Conservation (phyloP, 2,113 vertebrate species). For the Acrocephalus kingi region DNA sequence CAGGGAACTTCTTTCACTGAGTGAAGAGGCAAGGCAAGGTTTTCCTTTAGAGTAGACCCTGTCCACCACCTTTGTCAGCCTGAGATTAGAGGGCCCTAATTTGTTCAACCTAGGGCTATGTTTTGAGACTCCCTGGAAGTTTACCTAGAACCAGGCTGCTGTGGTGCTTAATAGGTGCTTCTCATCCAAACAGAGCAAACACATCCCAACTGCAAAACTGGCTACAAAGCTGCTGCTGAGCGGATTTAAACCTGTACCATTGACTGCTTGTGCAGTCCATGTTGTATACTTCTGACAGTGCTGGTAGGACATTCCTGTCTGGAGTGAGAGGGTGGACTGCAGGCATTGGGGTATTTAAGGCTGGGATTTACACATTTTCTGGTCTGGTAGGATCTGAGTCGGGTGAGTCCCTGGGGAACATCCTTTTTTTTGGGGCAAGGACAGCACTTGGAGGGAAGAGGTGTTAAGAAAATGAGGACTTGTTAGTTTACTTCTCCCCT, state of each 20-base stretch:
- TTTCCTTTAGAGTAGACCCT: neutral
- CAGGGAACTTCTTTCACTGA: neutral
- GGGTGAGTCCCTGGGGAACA: neutral
- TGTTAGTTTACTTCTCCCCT: neutral
- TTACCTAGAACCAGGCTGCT: neutral
- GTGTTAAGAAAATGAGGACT: neutral
- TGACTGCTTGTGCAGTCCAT: neutral
- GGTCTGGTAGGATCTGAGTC: neutral
- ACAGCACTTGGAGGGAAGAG: neutral
- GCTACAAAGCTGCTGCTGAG: neutral
- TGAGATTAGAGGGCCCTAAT: neutral
- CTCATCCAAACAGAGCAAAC: neutral
- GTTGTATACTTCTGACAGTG: neutral
- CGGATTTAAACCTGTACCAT: neutral
- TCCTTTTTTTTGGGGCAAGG: neutral
- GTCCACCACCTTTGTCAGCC: neutral
- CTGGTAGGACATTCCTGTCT: neutral
- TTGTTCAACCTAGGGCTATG: neutral
- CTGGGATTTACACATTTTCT: neutral
- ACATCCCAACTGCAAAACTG: neutral
- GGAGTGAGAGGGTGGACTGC: neutral
- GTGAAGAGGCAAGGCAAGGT: neutral
- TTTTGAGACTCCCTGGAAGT: neutral
- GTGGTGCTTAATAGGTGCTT: neutral
- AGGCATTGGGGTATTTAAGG: neutral